Evolutionary conservation across 2,797 vertebrate genomes (phyloP).

Genomic region (Nyctalus aviator): DNA sequence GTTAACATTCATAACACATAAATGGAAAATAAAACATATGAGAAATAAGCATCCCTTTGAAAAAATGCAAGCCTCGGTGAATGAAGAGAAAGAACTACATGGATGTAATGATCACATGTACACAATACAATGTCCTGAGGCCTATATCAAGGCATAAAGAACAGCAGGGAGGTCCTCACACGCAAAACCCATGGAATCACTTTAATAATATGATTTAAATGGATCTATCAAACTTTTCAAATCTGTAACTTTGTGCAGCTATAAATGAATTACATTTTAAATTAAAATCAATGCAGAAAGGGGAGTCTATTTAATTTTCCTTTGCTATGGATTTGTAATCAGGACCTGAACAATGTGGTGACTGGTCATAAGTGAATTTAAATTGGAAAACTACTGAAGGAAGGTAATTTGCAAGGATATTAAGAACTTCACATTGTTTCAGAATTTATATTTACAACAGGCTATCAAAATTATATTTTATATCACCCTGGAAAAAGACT

Average conservation of each 20-base stretch:
- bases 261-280: conserved; percentile 80
- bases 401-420: conserved; percentile 80
- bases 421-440: conserved; percentile 75
- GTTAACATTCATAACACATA: conserved; percentile 29
- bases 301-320: conserved; percentile 81
- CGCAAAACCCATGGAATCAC: not conserved
- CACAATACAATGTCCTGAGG: not conserved
- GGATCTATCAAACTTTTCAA: conserved; percentile 75
- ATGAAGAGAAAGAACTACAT: not conserved
- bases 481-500: conserved; percentile 62
- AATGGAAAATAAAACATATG: conserved; percentile 17
- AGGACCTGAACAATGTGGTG: conserved; percentile 76
- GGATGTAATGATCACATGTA: not conserved
- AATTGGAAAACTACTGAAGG: conserved; percentile 83
- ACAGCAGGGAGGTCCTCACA: not conserved
- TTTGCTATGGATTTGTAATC: conserved; percentile 83
- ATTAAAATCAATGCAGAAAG: conserved; percentile 86
- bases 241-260: conserved; percentile 70
- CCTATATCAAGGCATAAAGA: not conserved
- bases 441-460: conserved; percentile 81
- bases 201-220: conserved; percentile 70
- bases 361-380: conserved; percentile 83
- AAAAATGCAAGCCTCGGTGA: not conserved
- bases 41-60: not conserved
- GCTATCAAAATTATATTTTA: conserved; percentile 71